phyloP scores from a whole-genome alignment of 2,888 invertebrate genomes.

The Polydrusus cervinus region DNA sequence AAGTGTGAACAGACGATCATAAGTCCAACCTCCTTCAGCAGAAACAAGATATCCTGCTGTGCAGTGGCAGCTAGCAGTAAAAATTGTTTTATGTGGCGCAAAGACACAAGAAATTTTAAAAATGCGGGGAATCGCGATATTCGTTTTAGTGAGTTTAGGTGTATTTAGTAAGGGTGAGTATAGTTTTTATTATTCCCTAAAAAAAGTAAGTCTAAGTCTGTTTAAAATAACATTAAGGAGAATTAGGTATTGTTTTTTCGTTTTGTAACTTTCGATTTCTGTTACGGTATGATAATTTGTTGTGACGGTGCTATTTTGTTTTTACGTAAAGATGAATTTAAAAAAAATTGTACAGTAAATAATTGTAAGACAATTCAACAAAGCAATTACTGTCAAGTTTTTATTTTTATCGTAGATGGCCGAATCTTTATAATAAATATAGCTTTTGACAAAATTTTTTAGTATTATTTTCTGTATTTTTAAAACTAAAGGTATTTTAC shows the following conservation, averaged over 20 bases:
- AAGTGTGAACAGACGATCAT: conserved; percentile 48
- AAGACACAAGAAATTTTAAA: conserved; percentile 27
- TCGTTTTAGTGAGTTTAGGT: conserved; percentile 36
- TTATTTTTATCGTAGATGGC: too few species aligned
- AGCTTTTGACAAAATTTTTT: too few species aligned
- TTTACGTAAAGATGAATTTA: background rate
- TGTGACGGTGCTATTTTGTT: background rate
- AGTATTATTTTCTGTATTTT: too few species aligned
- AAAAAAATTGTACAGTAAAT: too few species aligned
- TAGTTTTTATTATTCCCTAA: conserved; percentile 7
- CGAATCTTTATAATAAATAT: too few species aligned
- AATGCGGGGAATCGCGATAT: conserved; percentile 35
- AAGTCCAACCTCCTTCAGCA: conserved; percentile 43
- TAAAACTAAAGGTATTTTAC: too few species aligned
- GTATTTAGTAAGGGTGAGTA: conserved; percentile 41
- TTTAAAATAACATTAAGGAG: background rate
- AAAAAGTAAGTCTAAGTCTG: background rate
- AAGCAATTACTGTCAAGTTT: too few species aligned
- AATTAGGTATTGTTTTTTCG: conserved; percentile 7
- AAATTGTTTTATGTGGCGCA: conserved; percentile 33
- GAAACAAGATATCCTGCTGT: conserved; percentile 49
- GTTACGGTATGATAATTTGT: conserved; percentile 23
- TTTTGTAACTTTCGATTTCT: conserved; percentile 29
- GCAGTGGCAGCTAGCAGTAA: conserved; percentile 36
- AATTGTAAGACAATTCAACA: too few species aligned